Evolutionary conservation across 2,113 vertebrate genomes (phyloP).

Genomic region (Hippocampus barbouri): DNA sequence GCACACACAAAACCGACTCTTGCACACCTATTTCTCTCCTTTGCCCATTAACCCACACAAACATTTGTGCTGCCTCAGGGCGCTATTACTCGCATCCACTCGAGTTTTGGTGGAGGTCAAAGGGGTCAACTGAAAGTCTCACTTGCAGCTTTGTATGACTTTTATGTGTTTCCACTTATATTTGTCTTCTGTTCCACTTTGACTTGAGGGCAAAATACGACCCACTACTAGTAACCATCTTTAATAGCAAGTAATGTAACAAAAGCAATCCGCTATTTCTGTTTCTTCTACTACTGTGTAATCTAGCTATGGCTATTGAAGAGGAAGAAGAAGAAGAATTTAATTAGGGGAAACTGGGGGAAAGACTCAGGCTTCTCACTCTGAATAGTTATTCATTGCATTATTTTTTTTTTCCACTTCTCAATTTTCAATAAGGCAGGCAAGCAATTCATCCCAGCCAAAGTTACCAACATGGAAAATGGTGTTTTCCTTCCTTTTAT

Average conservation of each 20-base stretch:
- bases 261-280: neutral
- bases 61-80: constrained; percentile 47
- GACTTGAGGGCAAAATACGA: constrained; percentile 33
- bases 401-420: neutral
- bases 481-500: neutral
- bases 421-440: neutral
- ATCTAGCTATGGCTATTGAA: neutral
- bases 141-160: constrained; percentile 33
- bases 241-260: constrained; percentile 9
- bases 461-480: neutral
- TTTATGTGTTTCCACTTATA: constrained; percentile 41
- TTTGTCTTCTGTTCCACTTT: constrained; percentile 46
- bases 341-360: neutral
- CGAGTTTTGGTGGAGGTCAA: constrained; percentile 50
- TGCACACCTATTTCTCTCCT: constrained; percentile 37
- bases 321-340: neutral
- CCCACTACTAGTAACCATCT: constrained; percentile 16
- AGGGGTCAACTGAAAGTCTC: constrained; percentile 48
- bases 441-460: neutral
- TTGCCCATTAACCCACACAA: constrained; percentile 45
- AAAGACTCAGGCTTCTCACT: neutral
- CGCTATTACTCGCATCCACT: constrained; percentile 32
- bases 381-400: neutral
- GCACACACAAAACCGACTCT: constrained; percentile 16
- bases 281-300: neutral